These are phyloP conservation scores for Pseudococcus jackbeardsleyi DNA, from an alignment of 2,888 invertebrate species.

Conservation along the genomic window DNA sequence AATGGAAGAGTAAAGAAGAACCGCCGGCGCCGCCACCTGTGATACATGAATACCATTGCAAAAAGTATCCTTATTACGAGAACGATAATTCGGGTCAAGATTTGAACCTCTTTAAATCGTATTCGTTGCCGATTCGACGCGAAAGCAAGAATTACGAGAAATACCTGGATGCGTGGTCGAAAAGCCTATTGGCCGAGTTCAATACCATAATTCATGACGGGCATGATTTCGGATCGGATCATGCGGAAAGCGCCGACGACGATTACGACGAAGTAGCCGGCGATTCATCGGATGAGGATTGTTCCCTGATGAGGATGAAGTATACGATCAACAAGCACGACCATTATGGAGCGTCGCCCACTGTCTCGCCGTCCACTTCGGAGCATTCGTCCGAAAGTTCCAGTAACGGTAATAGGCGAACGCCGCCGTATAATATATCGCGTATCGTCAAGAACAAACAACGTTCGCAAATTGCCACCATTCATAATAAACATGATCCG, in stretches of 20 bases:
- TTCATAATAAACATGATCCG: constrained; percentile 60
- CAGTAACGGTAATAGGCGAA: constrained; percentile 63
- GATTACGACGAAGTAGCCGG: constrained; percentile 67
- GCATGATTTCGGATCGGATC: constrained; percentile 62
- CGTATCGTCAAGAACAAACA: constrained; percentile 34
- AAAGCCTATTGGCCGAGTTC: constrained; percentile 68
- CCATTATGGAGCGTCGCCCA: constrained; percentile 62
- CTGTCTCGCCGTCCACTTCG: constrained; percentile 66
- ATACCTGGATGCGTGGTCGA: constrained; percentile 67
- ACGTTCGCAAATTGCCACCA: constrained; percentile 59
- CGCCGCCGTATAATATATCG: constrained; percentile 44
- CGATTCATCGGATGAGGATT: constrained; percentile 67
- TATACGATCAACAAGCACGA: constrained; percentile 55
- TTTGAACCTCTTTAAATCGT: constrained; percentile 50
- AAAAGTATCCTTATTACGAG: not conserved
- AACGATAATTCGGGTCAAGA: constrained; percentile 44
- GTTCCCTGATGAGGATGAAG: constrained; percentile 50
- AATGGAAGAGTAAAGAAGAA: constrained; percentile 60
- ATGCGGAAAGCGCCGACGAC: constrained; percentile 61
- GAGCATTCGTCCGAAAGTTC: constrained; percentile 64
- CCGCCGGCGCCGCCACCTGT: constrained; percentile 39
- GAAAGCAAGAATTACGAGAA: constrained; percentile 62
- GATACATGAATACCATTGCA: not conserved
- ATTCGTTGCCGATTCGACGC: constrained; percentile 54
- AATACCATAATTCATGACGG: constrained; percentile 68